phyloP scores from a whole-genome alignment of 2,888 invertebrate species.

The Melanostoma scalare region DNA sequence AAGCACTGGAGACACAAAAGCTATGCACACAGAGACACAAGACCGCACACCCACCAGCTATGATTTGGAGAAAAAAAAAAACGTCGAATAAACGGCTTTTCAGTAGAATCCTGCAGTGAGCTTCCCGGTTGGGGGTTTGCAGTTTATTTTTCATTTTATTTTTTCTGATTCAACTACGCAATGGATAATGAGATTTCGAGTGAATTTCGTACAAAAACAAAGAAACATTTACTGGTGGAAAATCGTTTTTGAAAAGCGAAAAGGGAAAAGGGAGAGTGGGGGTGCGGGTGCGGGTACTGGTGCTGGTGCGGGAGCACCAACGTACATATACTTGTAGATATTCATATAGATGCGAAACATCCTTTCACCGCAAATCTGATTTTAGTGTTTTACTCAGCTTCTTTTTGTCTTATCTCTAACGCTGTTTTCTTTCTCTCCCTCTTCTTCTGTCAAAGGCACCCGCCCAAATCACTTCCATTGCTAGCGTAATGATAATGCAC shows the following conservation, averaged over 20 bases:
- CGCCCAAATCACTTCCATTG: background rate
- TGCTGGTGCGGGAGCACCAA: background rate
- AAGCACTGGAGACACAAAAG: slow-evolving; percentile 49
- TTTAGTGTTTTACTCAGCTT: slow-evolving; percentile 57
- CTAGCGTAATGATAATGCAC: slow-evolving; percentile 63
- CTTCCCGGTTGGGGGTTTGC: slow-evolving; percentile 59
- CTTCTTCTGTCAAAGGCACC: background rate
- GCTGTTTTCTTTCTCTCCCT: slow-evolving; percentile 41
- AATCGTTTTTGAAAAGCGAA: slow-evolving; percentile 66
- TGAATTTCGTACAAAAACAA: slow-evolving; percentile 69
- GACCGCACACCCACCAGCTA: slow-evolving; percentile 6
- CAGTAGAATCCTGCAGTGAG: slow-evolving; percentile 60
- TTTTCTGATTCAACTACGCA: slow-evolving; percentile 58
- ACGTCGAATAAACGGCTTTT: slow-evolving; percentile 54
- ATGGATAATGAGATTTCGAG: slow-evolving; percentile 72
- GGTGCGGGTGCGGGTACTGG: slow-evolving; percentile 18
- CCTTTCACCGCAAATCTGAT: slow-evolving; percentile 71
- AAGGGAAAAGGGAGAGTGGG: slow-evolving; percentile 53
- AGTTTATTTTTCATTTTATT: slow-evolving; percentile 40
- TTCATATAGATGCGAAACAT: slow-evolving; percentile 45
- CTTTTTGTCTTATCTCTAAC: slow-evolving; percentile 27
- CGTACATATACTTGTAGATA: background rate
- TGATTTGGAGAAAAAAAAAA: slow-evolving; percentile 28
- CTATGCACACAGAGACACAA: slow-evolving; percentile 47
- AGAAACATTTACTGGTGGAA: slow-evolving; percentile 65